Evolutionary conservation across 1,140 invertebrate species (phyloP), one percentile per base, ranked within the genome.

Genomic region (Philopotamus ludificatus): DNA sequence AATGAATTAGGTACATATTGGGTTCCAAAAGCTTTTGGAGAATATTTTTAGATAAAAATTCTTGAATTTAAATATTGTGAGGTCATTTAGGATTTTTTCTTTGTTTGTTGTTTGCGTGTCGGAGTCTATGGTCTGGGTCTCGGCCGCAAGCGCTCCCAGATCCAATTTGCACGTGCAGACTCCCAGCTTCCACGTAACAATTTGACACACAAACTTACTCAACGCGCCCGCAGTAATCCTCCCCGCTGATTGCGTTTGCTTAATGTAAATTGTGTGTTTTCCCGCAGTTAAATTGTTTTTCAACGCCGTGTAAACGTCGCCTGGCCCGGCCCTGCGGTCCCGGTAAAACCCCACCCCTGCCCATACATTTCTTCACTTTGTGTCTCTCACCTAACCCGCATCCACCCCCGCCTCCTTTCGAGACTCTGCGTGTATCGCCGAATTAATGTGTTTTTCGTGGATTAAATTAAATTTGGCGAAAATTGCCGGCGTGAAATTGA

Each of bases 231-330:
- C 23, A 63, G 54, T 69, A 68, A 69, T 69, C 60, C 54, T 39
- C 25, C 20, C 58, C 63, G 10, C 25, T 69, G 67, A 69, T 66
- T 66, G 54, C 53, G 63, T 66, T 69, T 59, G 59, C 59, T 55
- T 69, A 69, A 66, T 63, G 67, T 66, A 69, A 63, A 66, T 69
- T 63, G 63, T 69, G 63, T 69, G 67, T 69, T 69, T 66, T 69
- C 53, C 63, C 59, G 49, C 63, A 60, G 34, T 63, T 66, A 59
- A 66, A 69, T 69, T 69, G 67, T 69, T 69, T 69, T 69, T 69
- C 67, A 63, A 8, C 51, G 44, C 28, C 58, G 53, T 51, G 60
- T n/a, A 42, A 65, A 65, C 55, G 50, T 63, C 61, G 47, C 50
- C 22, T 26, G 16, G 12, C 20, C 39, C 15, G 22, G 23, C 39